phyloP scores from a whole-genome alignment of 2,797 vertebrate genomes.

The Pempheris klunzingeri region DNA sequence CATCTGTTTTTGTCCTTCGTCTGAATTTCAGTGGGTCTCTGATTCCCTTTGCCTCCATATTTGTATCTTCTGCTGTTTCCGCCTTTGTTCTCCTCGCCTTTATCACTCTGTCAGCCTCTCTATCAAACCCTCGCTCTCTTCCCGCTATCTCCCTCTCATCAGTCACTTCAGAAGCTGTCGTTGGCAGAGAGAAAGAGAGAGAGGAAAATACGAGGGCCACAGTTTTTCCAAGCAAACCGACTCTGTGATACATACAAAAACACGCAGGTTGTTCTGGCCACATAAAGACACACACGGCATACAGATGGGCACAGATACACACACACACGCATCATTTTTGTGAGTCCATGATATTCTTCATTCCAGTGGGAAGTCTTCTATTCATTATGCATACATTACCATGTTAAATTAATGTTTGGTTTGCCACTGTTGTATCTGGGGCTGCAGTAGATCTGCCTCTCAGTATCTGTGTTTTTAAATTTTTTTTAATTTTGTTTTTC shows the following conservation, averaged over 20 bases:
- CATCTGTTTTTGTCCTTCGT: background rate
- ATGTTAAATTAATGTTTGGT: slow-evolving; percentile 28
- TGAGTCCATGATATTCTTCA: background rate
- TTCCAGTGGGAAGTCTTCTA: slow-evolving; percentile 8
- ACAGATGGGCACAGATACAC: background rate
- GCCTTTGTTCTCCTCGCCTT: slow-evolving; percentile 43
- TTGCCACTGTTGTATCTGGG: slow-evolving; percentile 10
- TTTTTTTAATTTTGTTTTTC: slow-evolving; percentile 13
- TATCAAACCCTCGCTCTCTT: slow-evolving; percentile 13
- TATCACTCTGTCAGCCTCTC: slow-evolving; percentile 38
- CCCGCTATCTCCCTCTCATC: slow-evolving; percentile 47
- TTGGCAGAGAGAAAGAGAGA: slow-evolving; percentile 30
- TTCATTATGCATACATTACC: slow-evolving; percentile 31
- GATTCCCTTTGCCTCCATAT: slow-evolving; percentile 16
- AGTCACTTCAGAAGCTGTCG: slow-evolving; percentile 57
- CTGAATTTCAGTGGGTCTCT: slow-evolving; percentile 8
- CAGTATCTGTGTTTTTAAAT: slow-evolving; percentile 2
- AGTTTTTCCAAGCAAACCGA: slow-evolving; percentile 29
- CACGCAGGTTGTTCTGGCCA: background rate
- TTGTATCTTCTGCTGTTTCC: slow-evolving; percentile 34
- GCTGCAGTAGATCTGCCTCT: background rate
- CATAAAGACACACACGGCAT: background rate
- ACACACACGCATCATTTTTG: background rate
- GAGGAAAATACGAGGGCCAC: slow-evolving; percentile 16
- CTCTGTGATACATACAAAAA: background rate